These are phyloP conservation scores for Drosophila fungiperda DNA, from an alignment of 2,888 invertebrate species.

Conservation along the genomic window DNA sequence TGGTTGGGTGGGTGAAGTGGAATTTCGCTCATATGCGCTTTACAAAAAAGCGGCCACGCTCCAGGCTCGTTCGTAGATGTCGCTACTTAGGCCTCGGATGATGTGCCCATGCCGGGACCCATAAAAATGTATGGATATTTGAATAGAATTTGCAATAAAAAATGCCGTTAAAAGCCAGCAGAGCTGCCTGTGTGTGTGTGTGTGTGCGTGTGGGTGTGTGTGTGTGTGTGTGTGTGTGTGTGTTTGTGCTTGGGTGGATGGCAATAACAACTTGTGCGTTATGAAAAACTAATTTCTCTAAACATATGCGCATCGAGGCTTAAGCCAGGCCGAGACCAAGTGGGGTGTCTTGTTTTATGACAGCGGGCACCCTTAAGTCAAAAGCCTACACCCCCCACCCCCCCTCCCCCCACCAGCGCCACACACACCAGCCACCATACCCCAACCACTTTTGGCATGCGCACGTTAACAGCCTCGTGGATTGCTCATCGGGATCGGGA, in stretches of 20 bases:
- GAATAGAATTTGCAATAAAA: slow-evolving; percentile 83
- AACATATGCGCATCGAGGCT: slow-evolving; percentile 75
- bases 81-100: slow-evolving; percentile 37
- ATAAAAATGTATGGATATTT: slow-evolving; percentile 82
- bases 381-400: neutral
- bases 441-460: slow-evolving; percentile 4
- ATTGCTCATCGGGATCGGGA: slow-evolving; percentile 44
- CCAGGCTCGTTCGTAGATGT: slow-evolving; percentile 33
- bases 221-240: slow-evolving; percentile 11
- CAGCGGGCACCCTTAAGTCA: slow-evolving; percentile 45
- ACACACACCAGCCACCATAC: neutral
- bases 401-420: neutral
- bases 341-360: slow-evolving; percentile 54
- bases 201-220: slow-evolving; percentile 6
- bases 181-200: slow-evolving; percentile 19
- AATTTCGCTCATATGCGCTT: slow-evolving; percentile 70
- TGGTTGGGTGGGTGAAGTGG: slow-evolving; percentile 22
- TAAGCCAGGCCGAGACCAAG: slow-evolving; percentile 28
- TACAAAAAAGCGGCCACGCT: slow-evolving; percentile 45
- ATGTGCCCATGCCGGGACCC: slow-evolving; percentile 47
- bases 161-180: slow-evolving; percentile 79
- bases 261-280: slow-evolving; percentile 82
- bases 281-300: slow-evolving; percentile 83
- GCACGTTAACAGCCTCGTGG: slow-evolving; percentile 63
- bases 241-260: slow-evolving; percentile 34